Base-by-base conservation (phyloP, 2,888 invertebrate genomes). In the Napeogenes inachia region DNA sequence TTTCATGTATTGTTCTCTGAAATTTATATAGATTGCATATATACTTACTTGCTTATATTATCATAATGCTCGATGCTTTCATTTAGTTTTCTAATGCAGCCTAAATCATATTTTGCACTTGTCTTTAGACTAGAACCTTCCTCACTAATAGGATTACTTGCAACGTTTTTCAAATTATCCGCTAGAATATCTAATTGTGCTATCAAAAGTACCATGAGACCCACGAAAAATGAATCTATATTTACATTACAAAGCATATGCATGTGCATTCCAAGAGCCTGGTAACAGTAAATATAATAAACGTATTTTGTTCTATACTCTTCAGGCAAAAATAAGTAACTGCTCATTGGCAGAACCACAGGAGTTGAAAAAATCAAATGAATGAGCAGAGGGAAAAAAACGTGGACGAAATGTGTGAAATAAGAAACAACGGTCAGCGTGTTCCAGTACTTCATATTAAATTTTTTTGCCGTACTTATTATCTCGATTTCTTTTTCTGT, bases 111-210 rank as follows among this genome's bases (percentile, higher is more conserved):
- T 33, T 8, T 13, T 32, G 10, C 35, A 13, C 4, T 53, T 56
- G 38, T 21, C 13, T 30, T 45, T 45, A n/a, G 8, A 50, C 58
- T 50, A 30, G 45, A 32, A 33, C 42, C 42, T 42, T 10, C 42
- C 10, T 42, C n/a, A 13, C 47, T 21, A 13, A 33, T 3, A 38
- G 57, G 8, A 30, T 50, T 30, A 57, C 74, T 68, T 4, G 79
- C 77, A n/a, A 82, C 62, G 54, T 64, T 77, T 42, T 74, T 69
- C 13, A 87, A 63, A 30, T 81, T 81, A 4, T 73, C 64, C 60
- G 79, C 75, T n/a, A 87, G 69, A n/a, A 85, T 72, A 32, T 82
- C 80, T 13, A 86, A 68, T 59, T 87, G 85, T 3, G 84, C 83
- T 65, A 82, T 81, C 0, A 69, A 66, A n/a, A 82, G 74, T 65